Evolutionary conservation across 2,797 vertebrate genomes (phyloP).

Genomic region (Melanotaenia pygmaea): DNA sequence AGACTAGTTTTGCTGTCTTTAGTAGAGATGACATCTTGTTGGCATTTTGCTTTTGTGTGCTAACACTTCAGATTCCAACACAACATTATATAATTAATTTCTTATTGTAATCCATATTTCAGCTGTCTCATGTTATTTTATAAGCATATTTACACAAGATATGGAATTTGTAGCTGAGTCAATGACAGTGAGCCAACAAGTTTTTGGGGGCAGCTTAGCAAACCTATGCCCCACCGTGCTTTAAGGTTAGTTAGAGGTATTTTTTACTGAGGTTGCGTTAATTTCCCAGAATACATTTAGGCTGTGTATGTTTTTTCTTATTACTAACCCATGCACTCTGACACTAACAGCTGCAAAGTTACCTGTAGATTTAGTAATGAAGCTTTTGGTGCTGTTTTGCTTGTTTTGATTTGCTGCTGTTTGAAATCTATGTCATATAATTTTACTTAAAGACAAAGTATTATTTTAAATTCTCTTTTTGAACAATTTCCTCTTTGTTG

Average conservation of each 20-base stretch:
- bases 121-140: neutral
- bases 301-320: neutral
- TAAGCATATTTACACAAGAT: neutral
- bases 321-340: neutral
- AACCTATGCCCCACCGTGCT: neutral
- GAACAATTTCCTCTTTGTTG: neutral
- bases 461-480: neutral
- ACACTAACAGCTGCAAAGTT: neutral
- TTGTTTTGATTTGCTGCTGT: neutral
- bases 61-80: neutral
- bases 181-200: neutral
- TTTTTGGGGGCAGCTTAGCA: neutral
- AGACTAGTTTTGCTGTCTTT: neutral
- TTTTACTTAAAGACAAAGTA: neutral
- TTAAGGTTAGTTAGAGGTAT: neutral
- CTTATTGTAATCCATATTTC: neutral
- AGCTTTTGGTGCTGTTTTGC: neutral
- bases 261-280: neutral
- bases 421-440: neutral
- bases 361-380: neutral
- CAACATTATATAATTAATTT: neutral
- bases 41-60: rapidly evolving
- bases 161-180: neutral
- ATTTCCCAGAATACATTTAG: neutral
- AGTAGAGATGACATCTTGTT: neutral